Base-by-base conservation (phyloP, 2,113 vertebrate genomes). In the Podarcis raffonei region DNA sequence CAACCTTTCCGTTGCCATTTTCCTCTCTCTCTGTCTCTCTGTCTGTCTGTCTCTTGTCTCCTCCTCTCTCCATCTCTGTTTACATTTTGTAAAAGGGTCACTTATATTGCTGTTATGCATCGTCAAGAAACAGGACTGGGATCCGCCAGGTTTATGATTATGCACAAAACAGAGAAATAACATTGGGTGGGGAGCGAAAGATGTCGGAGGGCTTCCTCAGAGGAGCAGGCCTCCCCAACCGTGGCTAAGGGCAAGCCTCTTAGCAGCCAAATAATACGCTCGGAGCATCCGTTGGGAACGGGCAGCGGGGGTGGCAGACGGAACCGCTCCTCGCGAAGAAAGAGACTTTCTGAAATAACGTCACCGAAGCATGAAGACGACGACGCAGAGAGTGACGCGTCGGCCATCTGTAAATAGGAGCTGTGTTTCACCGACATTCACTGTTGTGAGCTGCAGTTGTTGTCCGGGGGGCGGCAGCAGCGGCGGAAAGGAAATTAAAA, bases 81-180 rank as follows among this genome's bases (percentile, higher is more conserved):
- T 96, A 96, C 96, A 96, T 96, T 97, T 96, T 95, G 96, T 96
- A 96, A 96, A 96, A 95, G 96, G 93, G 94, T 96, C 95, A 96
- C 96, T 96, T 96, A 94, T 95, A 96, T 95, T 97, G 93, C 96
- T 94, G 97, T 53, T 62, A 96, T 95, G 88, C 95, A 94, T 94
- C 96, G 94, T 95, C 96, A 95, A 53, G 96, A 95, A 94, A 95
- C 87, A 95, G 95, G 93, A 90, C 93, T 91, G 96, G 88, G 84
- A 94, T 93, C 95, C 93, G 95, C 96, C 94, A 92, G 96, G 96
- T 85, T 71, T 83, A 30, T 71, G 71, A 30, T 94, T 95, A 95
- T 94, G 94, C 95, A 92, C 84, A 92, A 89, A 86, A 9, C 5
- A 2, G 83, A 87, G 77, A 25, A 76, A 83, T 1, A 7, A 81